Base-by-base conservation (phyloP, 2,797 vertebrate species). In the Corythornis leucogaster region DNA sequence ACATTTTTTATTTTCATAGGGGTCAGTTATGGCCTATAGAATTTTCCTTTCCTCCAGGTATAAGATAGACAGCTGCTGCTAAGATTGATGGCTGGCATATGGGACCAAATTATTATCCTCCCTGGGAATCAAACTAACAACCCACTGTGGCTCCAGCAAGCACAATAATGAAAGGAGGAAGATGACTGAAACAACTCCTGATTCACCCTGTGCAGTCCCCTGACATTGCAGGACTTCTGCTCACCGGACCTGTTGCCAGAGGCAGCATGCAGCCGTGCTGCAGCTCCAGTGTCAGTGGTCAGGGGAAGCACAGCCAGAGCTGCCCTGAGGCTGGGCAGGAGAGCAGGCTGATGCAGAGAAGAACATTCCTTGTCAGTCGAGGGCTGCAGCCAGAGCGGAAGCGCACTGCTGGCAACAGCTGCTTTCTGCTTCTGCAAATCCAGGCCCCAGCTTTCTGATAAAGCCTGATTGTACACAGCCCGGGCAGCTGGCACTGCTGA, bases 391-490 rank as follows among this genome's bases (percentile, higher is more conserved):
- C 86, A 67, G 57, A 62, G 82, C 8, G 46, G 89, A 95, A 95
- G 68, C 2, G 14, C 35, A 64, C 45, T 68, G 68, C 80, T 85
- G 61, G 86, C 75, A 94, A 90, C 90, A 95, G 90, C 86, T 91
- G 94, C 54, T 83, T 85, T 85, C 68, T 89, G 51, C 11, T 70
- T 68, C 76, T 80, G 45, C 71, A 88, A 92, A 88, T 63, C 54
- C 68, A 67, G 45, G 63, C 64, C 38, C 28, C 90, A 93, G 80
- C 80, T 93, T 95, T 89, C 90, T 77, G 26, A 82, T 85, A 94
- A 94, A 87, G 92, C 62, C 61, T 93, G 50, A 95, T 54, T 95
- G 81, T 92, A 68, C 64, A 58, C 7, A 89, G 57, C 79, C 84
- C 73, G 87, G 75, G 66, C 75, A 95, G 90, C 92, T 92, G 92